Base-by-base conservation (phyloP, 2,888 invertebrate species). In the Trypoxylon attenuatum region DNA sequence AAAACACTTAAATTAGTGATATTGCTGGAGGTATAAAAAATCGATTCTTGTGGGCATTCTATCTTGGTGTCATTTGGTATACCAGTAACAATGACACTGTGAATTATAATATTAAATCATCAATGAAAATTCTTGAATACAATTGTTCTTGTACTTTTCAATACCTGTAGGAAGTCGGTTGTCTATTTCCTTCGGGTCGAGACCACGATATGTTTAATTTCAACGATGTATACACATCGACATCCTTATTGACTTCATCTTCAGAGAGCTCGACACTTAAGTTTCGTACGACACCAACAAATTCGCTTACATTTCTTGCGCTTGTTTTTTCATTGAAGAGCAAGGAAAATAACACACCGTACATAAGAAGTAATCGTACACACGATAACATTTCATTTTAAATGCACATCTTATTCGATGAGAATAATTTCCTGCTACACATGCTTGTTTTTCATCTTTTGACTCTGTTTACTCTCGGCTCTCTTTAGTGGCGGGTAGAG, bases 141-240 rank as follows among this genome's bases (percentile, higher is more conserved):
- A 4, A n/a, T 29, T 0, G 16, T 5, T 23, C 42, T 25, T 15
- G 19, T 45, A 16, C 16, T 47, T 1, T 16, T n/a, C 4, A 50
- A n/a, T 56, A 42, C 84, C 84, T 84, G 53, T 84, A 84, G 1
- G 79, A 84, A 15, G 71, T 71, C 21, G 81, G 83, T 47, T 56
- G 66, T 38, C 56, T 70, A 1, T 29, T 33, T 8, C 22, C 59
- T 1, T 60, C 49, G 2, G 82, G 77, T 23, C 81, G 75, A 5
- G 67, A 41, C 84, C 84, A 84, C 3, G 84, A 80, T 46, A 84
- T 61, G 49, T 84, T 80, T 1, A 82, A 53, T 66, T 73, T 80
- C 3, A 83, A 55, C 6, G 66, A 69, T 33, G 73, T 73, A 22
- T 76, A 54, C 1, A 33, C 19, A 50, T 64, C 58, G 16, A 62